Base-by-base conservation (phyloP, 2,888 invertebrate species). In the Ophion slaviceki region DNA sequence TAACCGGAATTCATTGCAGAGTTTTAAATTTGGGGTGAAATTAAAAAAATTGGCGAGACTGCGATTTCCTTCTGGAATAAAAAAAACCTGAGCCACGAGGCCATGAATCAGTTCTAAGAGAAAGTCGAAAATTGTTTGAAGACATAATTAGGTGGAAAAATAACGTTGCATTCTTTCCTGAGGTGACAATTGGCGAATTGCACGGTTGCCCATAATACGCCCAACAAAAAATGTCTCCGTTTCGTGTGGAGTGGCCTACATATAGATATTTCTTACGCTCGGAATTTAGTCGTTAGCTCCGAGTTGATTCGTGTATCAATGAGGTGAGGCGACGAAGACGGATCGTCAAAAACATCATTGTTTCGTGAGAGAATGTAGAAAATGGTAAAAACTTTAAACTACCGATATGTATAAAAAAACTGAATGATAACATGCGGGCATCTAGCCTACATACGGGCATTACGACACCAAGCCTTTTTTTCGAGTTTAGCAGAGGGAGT, bases 401-500 rank as follows among this genome's bases (percentile, higher is more conserved):
- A 67, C n/a, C 0, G 3, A n/a, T 36, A 36, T 36, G 7, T 1
- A 45, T 24, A 17, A 75, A 28, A 28, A 28, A 64, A 75, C 32
- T 17, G 45, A 10, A 28, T 47, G 17, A 45, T 47, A 28, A 45
- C 75, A 75, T 75, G 75, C 75, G 59, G 8, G 36, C 10, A 61
- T 28, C n/a, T 62, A n/a, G 14, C 24, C n/a, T 10, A 75, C 14
- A 20, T 62, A 10, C 8, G 40, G 62, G 64, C 45, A 8, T 28
- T 75, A 5, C n/a, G 28, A 28, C 45, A 28, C 7, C 40, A 20
- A 74, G 24, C 14, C 24, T 74, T 62, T 45, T 47, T 53, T 53
- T 53, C 47, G 47, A 75, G 4, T 75, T 64, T 3, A 24, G 7
- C 28, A 74, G 2, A 17, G 28, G 57, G 7, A 11, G 10, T 24